Evolutionary conservation across 37 sponge, comb jelly and placozoan genomes (phyloP).

Genomic region (Aphrocallistes beatrix): DNA sequence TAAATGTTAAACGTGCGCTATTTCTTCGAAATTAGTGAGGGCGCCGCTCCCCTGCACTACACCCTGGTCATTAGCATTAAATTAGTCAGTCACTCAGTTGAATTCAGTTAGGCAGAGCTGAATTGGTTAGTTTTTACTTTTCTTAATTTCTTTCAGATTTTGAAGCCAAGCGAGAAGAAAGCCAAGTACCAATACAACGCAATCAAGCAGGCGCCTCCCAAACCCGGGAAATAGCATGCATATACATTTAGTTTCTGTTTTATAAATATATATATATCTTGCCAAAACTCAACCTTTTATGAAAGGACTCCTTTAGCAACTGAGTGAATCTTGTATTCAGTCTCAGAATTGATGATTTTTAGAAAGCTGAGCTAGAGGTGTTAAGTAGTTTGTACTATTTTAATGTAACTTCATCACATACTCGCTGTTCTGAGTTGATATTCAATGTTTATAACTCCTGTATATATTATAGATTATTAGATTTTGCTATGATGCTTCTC

Average conservation of each 20-base stretch:
- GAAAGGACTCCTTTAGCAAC: neutral
- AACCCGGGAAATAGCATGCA: neutral
- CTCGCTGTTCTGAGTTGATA: too few species aligned
- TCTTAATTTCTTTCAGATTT: slow-evolving; percentile 51
- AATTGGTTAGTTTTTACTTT: neutral
- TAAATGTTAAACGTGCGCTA: too few species aligned
- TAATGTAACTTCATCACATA: too few species aligned
- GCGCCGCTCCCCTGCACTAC: too few species aligned
- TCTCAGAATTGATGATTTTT: neutral
- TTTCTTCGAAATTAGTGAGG: too few species aligned
- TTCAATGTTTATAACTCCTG: too few species aligned
- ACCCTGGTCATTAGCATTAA: too few species aligned
- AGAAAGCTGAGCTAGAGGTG: neutral
- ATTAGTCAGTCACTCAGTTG: too few species aligned
- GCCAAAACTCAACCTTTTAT: slow-evolving; percentile 8
- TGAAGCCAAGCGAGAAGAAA: slow-evolving; percentile 98
- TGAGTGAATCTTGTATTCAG: neutral
- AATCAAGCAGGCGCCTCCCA: slow-evolving; percentile 38
- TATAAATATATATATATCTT: slow-evolving; percentile 6
- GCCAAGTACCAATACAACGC: slow-evolving; percentile 95
- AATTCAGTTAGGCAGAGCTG: too few species aligned
- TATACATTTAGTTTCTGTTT: neutral
- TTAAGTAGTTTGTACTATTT: slow-evolving; percentile 9
- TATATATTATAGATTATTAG: too few species aligned
- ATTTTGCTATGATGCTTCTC: too few species aligned